A percentile compares a stretch with the other conserved stretches of the same genome.
These are phyloP conservation scores for Seriola rivoliana DNA, from an alignment of 2,113 vertebrate species.

Conservation along the genomic window DNA sequence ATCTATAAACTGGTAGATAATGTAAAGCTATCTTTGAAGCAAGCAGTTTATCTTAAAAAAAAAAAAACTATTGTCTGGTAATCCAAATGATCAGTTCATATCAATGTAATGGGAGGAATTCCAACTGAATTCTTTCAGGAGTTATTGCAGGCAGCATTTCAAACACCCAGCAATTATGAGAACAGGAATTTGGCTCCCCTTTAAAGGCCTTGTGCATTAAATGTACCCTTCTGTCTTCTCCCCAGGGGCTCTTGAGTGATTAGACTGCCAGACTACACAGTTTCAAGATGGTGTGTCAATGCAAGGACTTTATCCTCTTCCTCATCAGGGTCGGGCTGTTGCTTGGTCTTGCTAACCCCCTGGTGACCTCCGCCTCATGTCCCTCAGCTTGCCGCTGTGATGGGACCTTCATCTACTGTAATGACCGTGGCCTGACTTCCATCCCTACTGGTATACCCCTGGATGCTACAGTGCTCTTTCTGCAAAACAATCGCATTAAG, in stretches of 20 bases:
- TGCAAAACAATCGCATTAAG: constrained; percentile 99
- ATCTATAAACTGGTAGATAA: not conserved
- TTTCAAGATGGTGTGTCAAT: constrained; percentile 94
- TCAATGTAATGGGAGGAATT: constrained; percentile 59
- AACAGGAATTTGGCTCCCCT: constrained; percentile 67
- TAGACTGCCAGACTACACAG: constrained; percentile 82
- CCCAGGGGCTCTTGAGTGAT: constrained; percentile 87
- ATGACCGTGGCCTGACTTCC: constrained; percentile 97
- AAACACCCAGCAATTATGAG: constrained; percentile 74
- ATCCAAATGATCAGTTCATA: constrained; percentile 60
- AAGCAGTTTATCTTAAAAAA: constrained; percentile 19
- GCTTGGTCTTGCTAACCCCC: constrained; percentile 90
- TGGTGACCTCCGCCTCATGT: constrained; percentile 91
- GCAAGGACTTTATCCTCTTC: constrained; percentile 92
- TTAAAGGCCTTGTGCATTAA: constrained; percentile 77
- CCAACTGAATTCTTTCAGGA: constrained; percentile 54
- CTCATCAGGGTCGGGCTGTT: constrained; percentile 94
- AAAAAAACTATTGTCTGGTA: constrained; percentile 19
- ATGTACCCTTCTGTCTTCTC: constrained; percentile 78
- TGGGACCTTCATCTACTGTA: constrained; percentile 98
- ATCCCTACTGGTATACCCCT: constrained; percentile 95
- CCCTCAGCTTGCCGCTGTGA: constrained; percentile 96
- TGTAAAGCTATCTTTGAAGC: not conserved
- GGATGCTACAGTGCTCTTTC: constrained; percentile 97
- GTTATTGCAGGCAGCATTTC: constrained; percentile 69